Percentiles rank a stretch among this genome's conserved stretches.
Evolutionary conservation across 1,140 invertebrate species (phyloP).

Genomic region (Plodia interpunctella): DNA sequence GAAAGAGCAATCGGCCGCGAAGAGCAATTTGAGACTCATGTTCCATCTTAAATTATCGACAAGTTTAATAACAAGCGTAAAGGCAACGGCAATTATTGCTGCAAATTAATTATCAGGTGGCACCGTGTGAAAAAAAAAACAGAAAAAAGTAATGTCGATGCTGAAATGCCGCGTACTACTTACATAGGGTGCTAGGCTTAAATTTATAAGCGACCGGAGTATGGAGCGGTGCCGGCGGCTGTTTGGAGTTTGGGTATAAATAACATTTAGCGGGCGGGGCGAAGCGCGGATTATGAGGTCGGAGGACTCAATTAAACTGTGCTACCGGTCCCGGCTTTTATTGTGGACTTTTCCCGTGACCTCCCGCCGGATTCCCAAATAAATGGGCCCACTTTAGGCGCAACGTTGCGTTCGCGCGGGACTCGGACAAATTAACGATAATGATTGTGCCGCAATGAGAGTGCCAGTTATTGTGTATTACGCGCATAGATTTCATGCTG

Average conservation of each 20-base stretch:
- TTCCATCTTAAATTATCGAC: constrained; percentile 68
- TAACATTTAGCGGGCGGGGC: constrained; percentile 61
- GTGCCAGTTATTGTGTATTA: constrained; percentile 9
- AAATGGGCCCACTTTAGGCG: constrained; percentile 56
- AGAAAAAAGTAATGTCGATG: constrained; percentile 42
- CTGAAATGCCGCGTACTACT: constrained; percentile 20
- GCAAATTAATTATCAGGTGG: constrained; percentile 53
- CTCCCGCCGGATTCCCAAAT: constrained; percentile 60
- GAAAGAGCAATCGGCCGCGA: constrained; percentile 53
- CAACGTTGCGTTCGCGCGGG: constrained; percentile 35
- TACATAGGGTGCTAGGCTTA: constrained; percentile 34
- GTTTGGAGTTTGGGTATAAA: constrained; percentile 57
- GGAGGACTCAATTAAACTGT: constrained; percentile 71
- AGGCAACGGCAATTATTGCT: constrained; percentile 51
- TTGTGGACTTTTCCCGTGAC: constrained; percentile 62
- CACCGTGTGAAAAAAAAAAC: constrained; percentile 36
- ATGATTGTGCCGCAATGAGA: constrained; percentile 29
- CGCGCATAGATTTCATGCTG: no score
- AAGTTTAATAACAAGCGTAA: constrained; percentile 63
- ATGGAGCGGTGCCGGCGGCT: constrained; percentile 38
- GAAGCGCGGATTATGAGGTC: constrained; percentile 67
- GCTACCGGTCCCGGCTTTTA: constrained; percentile 63
- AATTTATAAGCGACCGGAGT: constrained; percentile 20
- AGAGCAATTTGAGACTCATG: constrained; percentile 60
- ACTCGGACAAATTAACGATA: constrained; percentile 37